Evolutionary conservation across 2,888 invertebrate species (phyloP).

Genomic region (Stratiomys singularior): DNA sequence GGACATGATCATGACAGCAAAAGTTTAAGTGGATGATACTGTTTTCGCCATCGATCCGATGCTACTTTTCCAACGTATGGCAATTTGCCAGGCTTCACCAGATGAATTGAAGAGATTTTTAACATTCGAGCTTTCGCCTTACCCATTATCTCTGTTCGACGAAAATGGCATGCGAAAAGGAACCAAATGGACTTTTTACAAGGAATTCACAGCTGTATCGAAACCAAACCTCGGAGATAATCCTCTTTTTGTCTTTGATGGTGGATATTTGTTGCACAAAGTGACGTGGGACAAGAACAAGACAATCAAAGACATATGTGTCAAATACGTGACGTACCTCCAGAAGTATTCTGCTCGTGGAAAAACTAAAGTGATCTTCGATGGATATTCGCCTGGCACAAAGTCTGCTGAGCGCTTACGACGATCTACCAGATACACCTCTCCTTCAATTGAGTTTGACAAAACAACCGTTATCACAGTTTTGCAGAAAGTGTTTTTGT

Average conservation of each 20-base stretch:
- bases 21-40: constrained; percentile 20
- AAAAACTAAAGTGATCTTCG: constrained; percentile 26
- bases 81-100: constrained; percentile 15
- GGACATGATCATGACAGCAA: constrained; percentile 21
- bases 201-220: constrained; percentile 16
- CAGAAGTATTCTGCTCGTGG: neutral
- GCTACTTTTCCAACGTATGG: constrained; percentile 35
- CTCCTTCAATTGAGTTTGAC: constrained; percentile 30
- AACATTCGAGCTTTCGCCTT: constrained; percentile 18
- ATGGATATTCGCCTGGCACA: constrained; percentile 20
- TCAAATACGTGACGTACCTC: neutral
- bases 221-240: neutral
- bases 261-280: constrained; percentile 32
- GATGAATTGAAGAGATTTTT: constrained; percentile 31
- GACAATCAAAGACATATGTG: constrained; percentile 9
- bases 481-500: constrained; percentile 11
- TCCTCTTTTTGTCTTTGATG: constrained; percentile 9
- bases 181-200: constrained; percentile 28
- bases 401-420: constrained; percentile 27
- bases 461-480: constrained; percentile 11
- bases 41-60: constrained; percentile 43
- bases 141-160: constrained; percentile 36
- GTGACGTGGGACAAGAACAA: constrained; percentile 2
- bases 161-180: constrained; percentile 39
- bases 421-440: constrained; percentile 14